A percentile compares a stretch with the other conserved stretches of the same genome.
These are phyloP conservation scores for Esox masquinongy DNA, from an alignment of 2,797 vertebrate species.

Conservation along the genomic window DNA sequence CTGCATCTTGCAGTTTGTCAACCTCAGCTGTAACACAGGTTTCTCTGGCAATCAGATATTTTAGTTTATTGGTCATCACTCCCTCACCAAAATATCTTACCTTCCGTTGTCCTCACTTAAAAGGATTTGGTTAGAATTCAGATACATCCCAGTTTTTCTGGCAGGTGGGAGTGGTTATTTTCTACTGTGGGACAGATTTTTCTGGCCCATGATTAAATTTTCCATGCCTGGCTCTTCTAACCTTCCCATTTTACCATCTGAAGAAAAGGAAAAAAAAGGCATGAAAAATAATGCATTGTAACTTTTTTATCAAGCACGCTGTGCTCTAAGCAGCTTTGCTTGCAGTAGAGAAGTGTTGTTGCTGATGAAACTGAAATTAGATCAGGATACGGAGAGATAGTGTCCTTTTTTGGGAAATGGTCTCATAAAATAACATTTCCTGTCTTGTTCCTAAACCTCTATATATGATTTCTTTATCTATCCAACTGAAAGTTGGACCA, in stretches of 20 bases:
- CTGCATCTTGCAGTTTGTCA: neutral
- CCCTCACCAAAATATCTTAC: neutral
- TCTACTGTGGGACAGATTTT: neutral
- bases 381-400: neutral
- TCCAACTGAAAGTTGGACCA: neutral
- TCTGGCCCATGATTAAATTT: neutral
- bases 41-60: neutral
- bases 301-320: neutral
- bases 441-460: neutral
- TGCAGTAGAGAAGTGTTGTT: neutral
- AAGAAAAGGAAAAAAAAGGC: neutral
- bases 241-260: neutral
- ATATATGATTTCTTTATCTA: neutral
- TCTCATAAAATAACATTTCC: neutral
- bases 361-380: slow-evolving; percentile 1
- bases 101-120: neutral
- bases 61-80: neutral
- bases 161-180: neutral
- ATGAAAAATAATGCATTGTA: neutral
- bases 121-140: neutral
- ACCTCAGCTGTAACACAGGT: neutral
- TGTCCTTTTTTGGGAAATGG: neutral
- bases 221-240: neutral
- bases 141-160: neutral
- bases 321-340: neutral